Evolutionary conservation across 2,888 invertebrate genomes (phyloP).

Genomic region (Microchrysa polita): DNA sequence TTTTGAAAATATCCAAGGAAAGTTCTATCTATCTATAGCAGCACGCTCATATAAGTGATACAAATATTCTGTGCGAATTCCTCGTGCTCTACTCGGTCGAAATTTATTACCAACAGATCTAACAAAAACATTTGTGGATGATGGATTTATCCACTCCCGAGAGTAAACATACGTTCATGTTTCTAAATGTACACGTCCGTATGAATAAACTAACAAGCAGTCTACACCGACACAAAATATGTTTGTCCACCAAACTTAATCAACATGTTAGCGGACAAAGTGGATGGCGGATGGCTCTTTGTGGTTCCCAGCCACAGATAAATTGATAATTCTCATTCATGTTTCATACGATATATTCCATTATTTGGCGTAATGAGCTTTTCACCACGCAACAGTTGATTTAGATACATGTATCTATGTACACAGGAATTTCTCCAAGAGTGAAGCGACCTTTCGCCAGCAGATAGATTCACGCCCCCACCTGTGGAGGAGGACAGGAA

Average conservation of each 20-base stretch:
- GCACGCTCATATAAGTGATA: no score
- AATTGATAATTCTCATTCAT: conserved; percentile 28
- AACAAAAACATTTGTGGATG: background rate
- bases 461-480: conserved; percentile 29
- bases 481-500: conserved; percentile 11
- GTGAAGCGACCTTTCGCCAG: conserved; percentile 22
- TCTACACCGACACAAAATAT: background rate
- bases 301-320: background rate
- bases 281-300: background rate
- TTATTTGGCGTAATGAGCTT: conserved; percentile 15
- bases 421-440: conserved; percentile 26
- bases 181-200: background rate
- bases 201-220: conserved; percentile 1
- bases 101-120: no score
- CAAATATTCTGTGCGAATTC: no score
- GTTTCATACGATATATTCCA: background rate
- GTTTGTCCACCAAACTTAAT: conserved; percentile 20
- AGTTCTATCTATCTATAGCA: no score
- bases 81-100: no score
- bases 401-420: conserved; percentile 11
- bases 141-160: background rate
- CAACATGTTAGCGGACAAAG: conserved; percentile 20
- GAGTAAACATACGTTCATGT: background rate
- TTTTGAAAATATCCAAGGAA: no score
- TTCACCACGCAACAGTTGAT: conserved; percentile 28